Evolutionary conservation across 2,888 invertebrate species (phyloP).

Genomic region (Nipponacmea schrenckii): DNA sequence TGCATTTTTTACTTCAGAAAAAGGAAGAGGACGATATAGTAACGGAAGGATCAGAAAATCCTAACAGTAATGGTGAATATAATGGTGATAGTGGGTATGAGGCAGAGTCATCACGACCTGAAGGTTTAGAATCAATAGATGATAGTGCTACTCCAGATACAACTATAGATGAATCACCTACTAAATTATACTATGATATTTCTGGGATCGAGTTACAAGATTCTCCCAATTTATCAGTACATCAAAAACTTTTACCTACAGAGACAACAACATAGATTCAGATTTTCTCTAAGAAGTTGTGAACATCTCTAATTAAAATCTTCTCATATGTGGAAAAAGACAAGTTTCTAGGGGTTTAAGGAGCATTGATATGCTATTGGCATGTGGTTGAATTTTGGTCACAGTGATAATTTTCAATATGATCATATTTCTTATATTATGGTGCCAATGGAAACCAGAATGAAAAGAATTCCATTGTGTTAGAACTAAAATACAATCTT

Average conservation of each 20-base stretch:
- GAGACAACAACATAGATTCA: slow-evolving; percentile 9
- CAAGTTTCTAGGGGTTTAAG: background rate
- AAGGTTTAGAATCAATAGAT: slow-evolving; percentile 27
- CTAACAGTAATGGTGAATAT: slow-evolving; percentile 31
- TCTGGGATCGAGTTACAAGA: slow-evolving; percentile 22
- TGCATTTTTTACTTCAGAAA: slow-evolving; percentile 9
- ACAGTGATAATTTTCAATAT: too few relatives aligned
- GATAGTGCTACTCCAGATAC: slow-evolving; percentile 38
- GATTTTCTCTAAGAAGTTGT: background rate
- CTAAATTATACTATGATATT: slow-evolving; percentile 22
- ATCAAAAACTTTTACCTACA: slow-evolving; percentile 14
- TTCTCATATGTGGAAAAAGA: background rate
- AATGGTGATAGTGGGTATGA: slow-evolving; percentile 61
- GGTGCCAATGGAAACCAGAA: too few relatives aligned
- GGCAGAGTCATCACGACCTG: slow-evolving; percentile 54
- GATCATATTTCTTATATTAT: too few relatives aligned
- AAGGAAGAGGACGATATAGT: slow-evolving; percentile 36
- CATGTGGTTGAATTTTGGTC: too few relatives aligned
- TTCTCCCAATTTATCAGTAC: slow-evolving; percentile 20
- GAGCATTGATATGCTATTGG: too few relatives aligned
- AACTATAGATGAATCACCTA: slow-evolving; percentile 28
- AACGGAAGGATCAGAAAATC: slow-evolving; percentile 2
- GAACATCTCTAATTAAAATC: background rate
- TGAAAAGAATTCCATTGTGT: too few relatives aligned
- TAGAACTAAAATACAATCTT: too few relatives aligned